Base-by-base conservation (phyloP, 2,113 vertebrate species). In the Eretmochelys imbricata region DNA sequence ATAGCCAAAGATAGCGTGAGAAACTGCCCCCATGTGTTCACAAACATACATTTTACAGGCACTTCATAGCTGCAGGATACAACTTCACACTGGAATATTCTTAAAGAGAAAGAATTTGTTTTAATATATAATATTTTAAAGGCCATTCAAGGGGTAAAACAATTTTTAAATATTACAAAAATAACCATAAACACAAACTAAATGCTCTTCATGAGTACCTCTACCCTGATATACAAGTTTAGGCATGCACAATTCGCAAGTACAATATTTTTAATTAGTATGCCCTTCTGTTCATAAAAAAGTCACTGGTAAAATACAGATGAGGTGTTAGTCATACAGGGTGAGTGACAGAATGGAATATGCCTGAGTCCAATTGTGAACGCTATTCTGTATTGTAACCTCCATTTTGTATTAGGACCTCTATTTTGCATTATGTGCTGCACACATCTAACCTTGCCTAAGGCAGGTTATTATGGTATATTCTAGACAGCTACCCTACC, bases 301-400 rank as follows among this genome's bases (percentile, higher is more conserved):
- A 27, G 25, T 27, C 75, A 25, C 27, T 48, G 5, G 11, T 27
- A 27, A 78, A n/a, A 35, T 69, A 7, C 10, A 76, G 48, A 53
- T 50, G 48, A 82, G n/a, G 51, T 1, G 14, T 2, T 65, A 20
- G 1, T 12, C 19, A 17, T 3, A 3, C 6, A 11, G 5, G 13
- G 22, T 76, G 10, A 48, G 42, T 78, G 42, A 78, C 42, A 13
- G 46, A 48, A 48, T 78, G 25, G 75, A 27, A 48, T 29, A 78
- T 14, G 12, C 27, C 42, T 25, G 46, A 14, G 75, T 27, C 42
- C 6, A 78, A 48, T 29, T 78, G 24, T 48, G 46, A 78, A 48
- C 42, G 29, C 3, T 27, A 7, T 19, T 85, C 35, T 42, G 59
- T 78, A 3, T 53, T n/a, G 38, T n/a, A 91, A 13, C 48, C 82